Evolutionary conservation across 2,888 invertebrate species (phyloP), one percentile per base, ranked within the genome.

Genomic region (Cerceris ruficornis): DNA sequence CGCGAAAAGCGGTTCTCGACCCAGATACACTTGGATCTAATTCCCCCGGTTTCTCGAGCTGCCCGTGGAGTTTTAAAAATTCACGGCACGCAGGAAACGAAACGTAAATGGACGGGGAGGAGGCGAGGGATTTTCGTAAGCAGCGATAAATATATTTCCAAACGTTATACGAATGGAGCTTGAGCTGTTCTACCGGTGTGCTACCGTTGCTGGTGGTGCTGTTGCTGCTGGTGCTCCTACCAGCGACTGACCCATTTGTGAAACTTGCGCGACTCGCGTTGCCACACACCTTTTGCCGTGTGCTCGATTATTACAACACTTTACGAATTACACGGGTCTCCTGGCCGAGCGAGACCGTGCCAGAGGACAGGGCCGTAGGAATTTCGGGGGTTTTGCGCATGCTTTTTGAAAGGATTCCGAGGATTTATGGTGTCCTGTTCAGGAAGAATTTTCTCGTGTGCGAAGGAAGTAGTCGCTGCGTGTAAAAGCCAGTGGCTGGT

Each of bases 241-340:
- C 78, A 84, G 80, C 76, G 72, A 86, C 83, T 90, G 91, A 91
- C 91, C 91, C 86, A 91, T 91, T 91, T 91, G 90, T 91, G 91
- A 91, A 91, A 91, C 89, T 87, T 75, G 83, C 82, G 82, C 86
- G 87, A 86, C 84, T 86, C 85, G 74, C 82, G 83, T 88, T 88
- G 85, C 88, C 86, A 88, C 88, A 87, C 85, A 79, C 83, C 76
- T 82, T 80, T 71, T 83, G 81, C 83, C 77, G 74, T 79, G 79
- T 55, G 68, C 83, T 75, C 84, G 72, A 78, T 83, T 86, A 81
- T 86, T 86, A 86, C 86, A 74, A 86, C 83, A 86, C 80, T 80
- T 83, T 74, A 84, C 86, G 83, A 86, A 86, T 86, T 85, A 83
- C 83, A 70, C 66, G 70, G 73, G 41, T 59, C 68, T 70, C 46